Percentiles rank a stretch among this genome's conserved stretches.
These are phyloP conservation scores for Drosophila bocqueti DNA, from an alignment of 1,140 invertebrate species.

Conservation along the genomic window DNA sequence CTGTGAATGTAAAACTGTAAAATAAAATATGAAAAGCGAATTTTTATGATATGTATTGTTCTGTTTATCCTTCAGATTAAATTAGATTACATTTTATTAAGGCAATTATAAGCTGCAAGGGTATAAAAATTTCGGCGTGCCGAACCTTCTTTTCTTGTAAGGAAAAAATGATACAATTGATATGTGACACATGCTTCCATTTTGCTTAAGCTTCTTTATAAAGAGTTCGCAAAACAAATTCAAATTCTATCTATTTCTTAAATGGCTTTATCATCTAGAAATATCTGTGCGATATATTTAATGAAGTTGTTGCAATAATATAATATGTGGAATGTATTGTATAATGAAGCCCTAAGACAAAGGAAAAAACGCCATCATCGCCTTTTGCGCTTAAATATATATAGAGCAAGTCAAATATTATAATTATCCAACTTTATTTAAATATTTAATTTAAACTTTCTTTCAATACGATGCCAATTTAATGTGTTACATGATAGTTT, in stretches of 20 bases:
- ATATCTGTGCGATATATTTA: constrained; percentile 2
- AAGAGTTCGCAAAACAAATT: neutral
- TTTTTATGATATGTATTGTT: no score
- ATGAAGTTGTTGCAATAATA: constrained; percentile 4
- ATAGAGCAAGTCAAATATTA: neutral
- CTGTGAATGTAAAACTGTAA: no score
- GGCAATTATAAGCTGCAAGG: no score
- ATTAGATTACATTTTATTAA: no score
- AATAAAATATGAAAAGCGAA: no score
- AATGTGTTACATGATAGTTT: neutral
- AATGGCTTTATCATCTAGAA: neutral
- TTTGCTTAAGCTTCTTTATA: neutral
- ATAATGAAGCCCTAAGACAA: neutral
- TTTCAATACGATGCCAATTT: neutral
- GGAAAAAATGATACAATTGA: neutral
- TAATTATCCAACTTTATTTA: neutral
- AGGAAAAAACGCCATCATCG: constrained; percentile 5
- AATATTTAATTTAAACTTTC: neutral
- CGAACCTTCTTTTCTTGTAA: neutral
- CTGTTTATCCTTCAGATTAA: no score
- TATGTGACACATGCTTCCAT: constrained; percentile 3
- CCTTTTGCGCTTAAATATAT: neutral
- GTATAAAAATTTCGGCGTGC: no score
- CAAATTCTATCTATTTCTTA: neutral
- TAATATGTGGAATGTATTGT: constrained; percentile 1